Evolutionary conservation across 2,888 invertebrate genomes (phyloP).

Genomic region (Plusia festucae): DNA sequence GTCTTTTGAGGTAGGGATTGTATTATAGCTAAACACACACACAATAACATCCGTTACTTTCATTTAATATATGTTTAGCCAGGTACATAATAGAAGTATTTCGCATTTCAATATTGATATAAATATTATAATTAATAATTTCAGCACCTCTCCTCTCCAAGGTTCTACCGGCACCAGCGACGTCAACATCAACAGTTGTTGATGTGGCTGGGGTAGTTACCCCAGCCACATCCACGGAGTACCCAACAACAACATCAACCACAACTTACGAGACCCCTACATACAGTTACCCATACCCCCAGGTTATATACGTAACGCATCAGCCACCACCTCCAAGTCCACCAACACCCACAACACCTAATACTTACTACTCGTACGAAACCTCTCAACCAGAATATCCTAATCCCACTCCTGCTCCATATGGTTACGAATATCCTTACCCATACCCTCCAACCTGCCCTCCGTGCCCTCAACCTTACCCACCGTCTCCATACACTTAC

Average conservation of each 20-base stretch:
- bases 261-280: slow-evolving; percentile 60
- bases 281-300: slow-evolving; percentile 61
- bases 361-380: slow-evolving; percentile 40
- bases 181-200: slow-evolving; percentile 54
- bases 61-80: too few relatives aligned
- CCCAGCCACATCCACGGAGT: slow-evolving; percentile 55
- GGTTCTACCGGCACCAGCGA: slow-evolving; percentile 50
- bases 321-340: slow-evolving; percentile 55
- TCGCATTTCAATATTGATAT: too few relatives aligned
- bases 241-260: slow-evolving; percentile 49
- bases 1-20: too few relatives aligned
- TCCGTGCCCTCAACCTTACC: slow-evolving; percentile 49
- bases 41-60: too few relatives aligned
- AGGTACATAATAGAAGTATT: too few relatives aligned
- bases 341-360: slow-evolving; percentile 47
- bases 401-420: slow-evolving; percentile 21
- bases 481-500: slow-evolving; percentile 24
- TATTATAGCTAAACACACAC: too few relatives aligned
- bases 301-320: slow-evolving; percentile 70
- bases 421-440: slow-evolving; percentile 37
- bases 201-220: too few relatives aligned
- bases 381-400: slow-evolving; percentile 38
- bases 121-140: too few relatives aligned
- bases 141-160: slow-evolving; percentile 65
- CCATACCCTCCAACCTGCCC: slow-evolving; percentile 56